Evolutionary conservation across 2,113 vertebrate species (phyloP), one percentile per base, ranked within the genome.

Genomic region (Pao palembangensis): DNA sequence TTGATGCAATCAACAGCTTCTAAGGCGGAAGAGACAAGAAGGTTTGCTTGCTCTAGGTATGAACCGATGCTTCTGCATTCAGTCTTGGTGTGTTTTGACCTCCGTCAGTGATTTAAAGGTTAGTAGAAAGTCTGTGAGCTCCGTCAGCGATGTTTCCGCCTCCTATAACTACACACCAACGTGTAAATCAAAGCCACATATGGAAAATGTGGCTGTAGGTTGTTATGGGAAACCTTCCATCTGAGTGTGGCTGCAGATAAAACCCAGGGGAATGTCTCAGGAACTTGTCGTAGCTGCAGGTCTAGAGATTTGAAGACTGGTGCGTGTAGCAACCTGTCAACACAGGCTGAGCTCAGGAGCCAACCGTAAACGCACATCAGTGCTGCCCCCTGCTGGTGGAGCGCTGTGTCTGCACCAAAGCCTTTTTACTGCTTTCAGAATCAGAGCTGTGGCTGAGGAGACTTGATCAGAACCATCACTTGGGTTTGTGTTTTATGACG

Each of bases 381-480:
- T 63, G 53, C 69, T 55, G 79, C 83, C 83, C 69, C 75, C 85
- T 81, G 4, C 51, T 86, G 87, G 80, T 21, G 0, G 2, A 47
- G 41, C 1, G 0, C 1, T 0, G 6, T 14, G 52, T 3, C 34
- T 38, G 34, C 34, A 12, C 1, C 2, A 10, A 38, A 1, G 6
- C 34, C n/a, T 51, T 13, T 43, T 11, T 8, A 38, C 6, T 25
- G 42, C 4, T 20, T 1, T 41, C 10, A 41, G 15, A 31, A 20
- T 53, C 17, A 28, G 16, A 41, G 43, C 41, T 18, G 42, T 34
- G 38, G 3, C 10, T 38, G 34, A 10, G 55, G 34, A 6, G 60
- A 21, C 41, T 14, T 31, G 3, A 17, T 49, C 8, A n/a, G 2
- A 28, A 20, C 1, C 53, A 42, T 20, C 19, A 2, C 58, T 20